Evolutionary conservation across 2,888 invertebrate genomes (phyloP).

Genomic region (Hesperia comma): DNA sequence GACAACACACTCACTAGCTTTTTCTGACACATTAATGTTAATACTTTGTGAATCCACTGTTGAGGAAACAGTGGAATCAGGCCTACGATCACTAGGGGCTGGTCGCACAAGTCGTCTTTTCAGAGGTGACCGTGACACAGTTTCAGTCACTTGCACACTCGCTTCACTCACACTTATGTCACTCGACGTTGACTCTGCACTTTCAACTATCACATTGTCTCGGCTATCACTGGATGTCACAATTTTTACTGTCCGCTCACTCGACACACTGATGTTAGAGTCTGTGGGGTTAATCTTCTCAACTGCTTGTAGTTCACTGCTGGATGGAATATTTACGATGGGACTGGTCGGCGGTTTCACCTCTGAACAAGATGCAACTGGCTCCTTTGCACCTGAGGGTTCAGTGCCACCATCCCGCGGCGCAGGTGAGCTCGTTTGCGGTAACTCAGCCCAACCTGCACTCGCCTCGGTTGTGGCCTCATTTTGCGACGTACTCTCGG

Average conservation of each 20-base stretch:
- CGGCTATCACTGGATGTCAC: slow-evolving; percentile 74
- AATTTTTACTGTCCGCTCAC: slow-evolving; percentile 74
- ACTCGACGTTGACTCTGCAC: slow-evolving; percentile 79
- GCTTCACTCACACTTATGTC: slow-evolving; percentile 74
- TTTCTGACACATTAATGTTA: slow-evolving; percentile 56
- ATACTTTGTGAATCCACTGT: slow-evolving; percentile 69
- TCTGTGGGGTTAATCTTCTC: slow-evolving; percentile 52
- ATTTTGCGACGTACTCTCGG: slow-evolving; percentile 47
- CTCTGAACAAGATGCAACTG: slow-evolving; percentile 44
- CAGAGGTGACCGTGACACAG: slow-evolving; percentile 65
- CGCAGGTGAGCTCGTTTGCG: slow-evolving; percentile 53
- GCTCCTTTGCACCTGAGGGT: slow-evolving; percentile 41
- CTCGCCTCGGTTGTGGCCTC: slow-evolving; percentile 45
- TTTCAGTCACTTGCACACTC: slow-evolving; percentile 54
- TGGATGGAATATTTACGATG: slow-evolving; percentile 57
- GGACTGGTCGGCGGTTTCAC: slow-evolving; percentile 40
- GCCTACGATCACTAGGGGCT: slow-evolving; percentile 66
- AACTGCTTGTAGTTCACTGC: slow-evolving; percentile 60
- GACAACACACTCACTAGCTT: slow-evolving; percentile 59
- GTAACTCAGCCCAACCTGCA: slow-evolving; percentile 48
- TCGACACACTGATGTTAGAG: slow-evolving; percentile 61
- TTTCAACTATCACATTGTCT: slow-evolving; percentile 75
- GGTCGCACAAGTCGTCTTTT: slow-evolving; percentile 71
- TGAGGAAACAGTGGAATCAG: slow-evolving; percentile 80
- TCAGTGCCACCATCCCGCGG: slow-evolving; percentile 44